Conservation (phyloP, 35 echinoderm and acorn worm genomes). For the Lytechinus pictus region DNA sequence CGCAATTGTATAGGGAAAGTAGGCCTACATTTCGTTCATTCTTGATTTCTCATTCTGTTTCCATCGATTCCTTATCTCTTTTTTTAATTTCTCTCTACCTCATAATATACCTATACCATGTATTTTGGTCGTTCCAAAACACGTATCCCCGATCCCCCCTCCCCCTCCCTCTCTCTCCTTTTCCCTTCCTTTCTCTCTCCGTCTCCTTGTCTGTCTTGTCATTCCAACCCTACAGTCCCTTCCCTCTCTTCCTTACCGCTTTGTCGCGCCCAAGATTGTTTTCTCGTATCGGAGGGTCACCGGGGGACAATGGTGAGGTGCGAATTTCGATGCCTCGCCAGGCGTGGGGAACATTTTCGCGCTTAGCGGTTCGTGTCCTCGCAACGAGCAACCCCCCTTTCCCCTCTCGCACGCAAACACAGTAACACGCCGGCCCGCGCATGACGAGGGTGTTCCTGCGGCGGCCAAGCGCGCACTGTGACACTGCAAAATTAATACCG, state of each 20-base stretch:
- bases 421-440: not conserved
- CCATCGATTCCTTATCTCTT: too few relatives aligned
- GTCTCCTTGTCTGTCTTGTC: not conserved
- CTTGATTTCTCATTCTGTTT: too few relatives aligned
- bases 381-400: not conserved
- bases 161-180: not conserved
- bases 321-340: slow-evolving; percentile 51
- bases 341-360: slow-evolving; percentile 51
- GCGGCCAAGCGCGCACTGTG: not conserved
- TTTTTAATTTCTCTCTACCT: too few relatives aligned
- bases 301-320: slow-evolving; percentile 9
- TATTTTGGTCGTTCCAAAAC: too few relatives aligned
- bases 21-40: too few relatives aligned
- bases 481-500: not conserved
- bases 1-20: too few relatives aligned
- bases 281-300: slow-evolving; percentile 41
- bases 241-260: slow-evolving; percentile 24
- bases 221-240: not conserved
- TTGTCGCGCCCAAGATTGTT: slow-evolving; percentile 52
- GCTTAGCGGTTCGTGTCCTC: slow-evolving; percentile 40
- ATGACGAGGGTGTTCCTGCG: not conserved
- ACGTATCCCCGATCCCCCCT: too few relatives aligned
- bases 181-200: not conserved
- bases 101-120: too few relatives aligned
- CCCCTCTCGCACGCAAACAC: not conserved